Percentiles rank a stretch among this genome's conserved stretches.
Conservation (phyloP, 2,113 vertebrate genomes). For the Protobothrops mucrosquamatus region DNA sequence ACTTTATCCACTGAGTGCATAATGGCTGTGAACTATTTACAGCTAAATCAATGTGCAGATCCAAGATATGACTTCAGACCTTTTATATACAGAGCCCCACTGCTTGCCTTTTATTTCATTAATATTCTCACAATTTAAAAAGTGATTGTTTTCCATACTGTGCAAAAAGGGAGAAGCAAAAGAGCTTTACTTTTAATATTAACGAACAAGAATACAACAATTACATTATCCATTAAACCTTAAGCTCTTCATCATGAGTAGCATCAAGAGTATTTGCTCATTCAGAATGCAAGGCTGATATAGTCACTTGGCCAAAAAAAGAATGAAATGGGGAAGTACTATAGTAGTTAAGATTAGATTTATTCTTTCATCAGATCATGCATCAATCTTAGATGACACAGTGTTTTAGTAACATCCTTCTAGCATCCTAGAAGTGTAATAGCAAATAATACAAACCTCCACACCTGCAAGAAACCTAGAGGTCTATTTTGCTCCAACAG, state of each 20-base stretch:
- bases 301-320: not conserved
- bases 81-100: not conserved
- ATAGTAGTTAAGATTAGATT: not conserved
- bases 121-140: not conserved
- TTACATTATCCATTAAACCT: not conserved
- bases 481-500: not conserved
- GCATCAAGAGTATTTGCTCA: not conserved
- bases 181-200: not conserved
- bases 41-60: constrained; percentile 23
- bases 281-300: not conserved
- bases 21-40: constrained; percentile 40
- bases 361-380: not conserved
- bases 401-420: not conserved
- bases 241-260: not conserved
- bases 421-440: not conserved
- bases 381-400: not conserved
- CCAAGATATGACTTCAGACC: not conserved
- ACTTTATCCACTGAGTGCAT: constrained; percentile 32
- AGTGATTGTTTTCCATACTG: not conserved
- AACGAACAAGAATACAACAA: not conserved
- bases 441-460: not conserved
- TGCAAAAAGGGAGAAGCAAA: not conserved
- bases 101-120: not conserved
- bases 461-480: not conserved
- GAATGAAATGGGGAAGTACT: not conserved